phyloP scores from a whole-genome alignment of 1,140 invertebrate genomes.

The Atta texana region DNA sequence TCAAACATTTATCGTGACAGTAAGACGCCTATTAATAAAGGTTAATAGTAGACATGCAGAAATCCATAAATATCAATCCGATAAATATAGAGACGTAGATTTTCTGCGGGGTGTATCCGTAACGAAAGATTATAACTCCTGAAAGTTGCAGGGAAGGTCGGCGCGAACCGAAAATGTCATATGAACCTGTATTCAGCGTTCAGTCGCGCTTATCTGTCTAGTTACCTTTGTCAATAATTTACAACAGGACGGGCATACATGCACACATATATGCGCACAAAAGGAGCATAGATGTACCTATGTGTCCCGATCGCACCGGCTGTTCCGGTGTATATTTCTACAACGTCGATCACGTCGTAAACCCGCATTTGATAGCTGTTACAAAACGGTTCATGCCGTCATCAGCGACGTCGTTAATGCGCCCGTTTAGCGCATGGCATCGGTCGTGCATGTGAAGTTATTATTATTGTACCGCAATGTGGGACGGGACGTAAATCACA shows the following conservation, averaged over 20 bases:
- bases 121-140: slow-evolving; percentile 5
- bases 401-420: slow-evolving; percentile 61
- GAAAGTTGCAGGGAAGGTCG: slow-evolving; percentile 49
- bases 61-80: slow-evolving; percentile 29
- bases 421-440: slow-evolving; percentile 62
- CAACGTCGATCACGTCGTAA: slow-evolving; percentile 47
- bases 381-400: slow-evolving; percentile 51
- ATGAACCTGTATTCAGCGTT: slow-evolving; percentile 50
- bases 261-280: neutral
- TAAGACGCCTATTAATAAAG: slow-evolving; percentile 26
- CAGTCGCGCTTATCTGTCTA: slow-evolving; percentile 37
- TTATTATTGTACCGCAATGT: slow-evolving; percentile 70
- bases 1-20: neutral
- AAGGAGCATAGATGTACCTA: neutral
- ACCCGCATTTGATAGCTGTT: slow-evolving; percentile 33
- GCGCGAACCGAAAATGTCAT: slow-evolving; percentile 66
- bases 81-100: slow-evolving; percentile 11
- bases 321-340: slow-evolving; percentile 29
- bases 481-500: slow-evolving; percentile 68
- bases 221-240: slow-evolving; percentile 70
- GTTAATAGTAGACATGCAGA: slow-evolving; percentile 8
- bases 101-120: slow-evolving; percentile 2
- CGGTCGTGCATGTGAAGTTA: slow-evolving; percentile 64
- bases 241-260: slow-evolving; percentile 36
- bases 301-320: slow-evolving; percentile 55